phyloP scores from a whole-genome alignment of 2,888 invertebrate species.

The Lutraria lutraria region DNA sequence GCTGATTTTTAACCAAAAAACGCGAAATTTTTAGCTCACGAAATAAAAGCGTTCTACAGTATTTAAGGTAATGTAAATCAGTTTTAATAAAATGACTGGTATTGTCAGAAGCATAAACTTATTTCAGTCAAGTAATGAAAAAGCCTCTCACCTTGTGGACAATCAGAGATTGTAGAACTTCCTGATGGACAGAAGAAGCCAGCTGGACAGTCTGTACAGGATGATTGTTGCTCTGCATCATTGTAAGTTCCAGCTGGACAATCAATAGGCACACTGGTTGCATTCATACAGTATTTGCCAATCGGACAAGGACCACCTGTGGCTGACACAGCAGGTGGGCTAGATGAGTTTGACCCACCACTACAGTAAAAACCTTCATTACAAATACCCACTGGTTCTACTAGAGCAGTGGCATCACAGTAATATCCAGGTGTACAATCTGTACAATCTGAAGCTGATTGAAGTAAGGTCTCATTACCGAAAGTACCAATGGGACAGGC shows the following conservation, averaged over 20 bases:
- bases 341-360: constrained; percentile 79
- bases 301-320: constrained; percentile 84
- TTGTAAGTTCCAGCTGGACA: constrained; percentile 84
- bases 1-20: too few relatives aligned
- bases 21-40: too few relatives aligned
- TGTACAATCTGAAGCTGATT: constrained; percentile 76
- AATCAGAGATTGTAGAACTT: constrained; percentile 74
- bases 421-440: constrained; percentile 82
- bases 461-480: constrained; percentile 80
- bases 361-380: constrained; percentile 83
- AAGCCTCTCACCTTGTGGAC: constrained; percentile 79
- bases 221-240: constrained; percentile 73
- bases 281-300: constrained; percentile 82
- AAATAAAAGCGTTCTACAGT: too few relatives aligned
- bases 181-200: constrained; percentile 84
- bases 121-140: too few relatives aligned
- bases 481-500: constrained; percentile 84
- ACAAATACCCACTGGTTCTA: constrained; percentile 81
- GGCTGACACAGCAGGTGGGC: constrained; percentile 73
- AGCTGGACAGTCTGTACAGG: constrained; percentile 82
- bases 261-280: constrained; percentile 76
- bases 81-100: too few relatives aligned
- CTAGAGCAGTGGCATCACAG: constrained; percentile 82
- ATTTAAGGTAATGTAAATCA: too few relatives aligned
- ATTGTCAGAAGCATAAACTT: too few relatives aligned